Conservation (phyloP, 2,888 invertebrate species). For the Tachina grossa region DNA sequence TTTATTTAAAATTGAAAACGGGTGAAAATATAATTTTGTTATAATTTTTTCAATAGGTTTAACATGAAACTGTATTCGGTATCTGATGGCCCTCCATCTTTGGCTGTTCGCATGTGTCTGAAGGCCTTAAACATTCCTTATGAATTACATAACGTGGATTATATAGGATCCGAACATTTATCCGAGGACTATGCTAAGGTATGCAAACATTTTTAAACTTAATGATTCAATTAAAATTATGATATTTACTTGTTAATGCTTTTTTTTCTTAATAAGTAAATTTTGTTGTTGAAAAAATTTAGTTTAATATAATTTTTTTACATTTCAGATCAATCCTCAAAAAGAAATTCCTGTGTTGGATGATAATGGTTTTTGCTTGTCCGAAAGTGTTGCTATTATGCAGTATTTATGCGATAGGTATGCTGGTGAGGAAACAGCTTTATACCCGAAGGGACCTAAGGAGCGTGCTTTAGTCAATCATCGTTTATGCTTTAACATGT, state of each 20-base stretch:
- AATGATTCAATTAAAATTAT: neutral
- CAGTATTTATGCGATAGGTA: slow-evolving; percentile 91
- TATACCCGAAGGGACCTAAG: slow-evolving; percentile 89
- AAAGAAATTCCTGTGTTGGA: slow-evolving; percentile 91
- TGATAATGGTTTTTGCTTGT: slow-evolving; percentile 90
- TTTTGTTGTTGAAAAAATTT: neutral
- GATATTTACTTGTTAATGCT: neutral
- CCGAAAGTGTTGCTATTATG: slow-evolving; percentile 88
- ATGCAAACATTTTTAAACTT: slow-evolving; percentile 66
- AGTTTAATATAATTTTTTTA: neutral
- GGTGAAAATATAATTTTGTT: slow-evolving; percentile 21
- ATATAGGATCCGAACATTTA: slow-evolving; percentile 89
- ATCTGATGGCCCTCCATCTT: slow-evolving; percentile 90
- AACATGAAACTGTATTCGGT: slow-evolving; percentile 88
- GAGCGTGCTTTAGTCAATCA: slow-evolving; percentile 90
- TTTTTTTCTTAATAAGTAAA: neutral
- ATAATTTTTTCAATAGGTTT: slow-evolving; percentile 72
- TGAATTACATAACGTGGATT: slow-evolving; percentile 87
- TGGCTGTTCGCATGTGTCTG: slow-evolving; percentile 88
- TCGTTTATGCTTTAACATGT: slow-evolving; percentile 90
- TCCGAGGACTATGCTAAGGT: slow-evolving; percentile 88
- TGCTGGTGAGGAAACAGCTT: slow-evolving; percentile 85
- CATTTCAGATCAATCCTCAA: slow-evolving; percentile 88
- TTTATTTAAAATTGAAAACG: slow-evolving; percentile 26
- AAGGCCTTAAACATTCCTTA: slow-evolving; percentile 86